These are phyloP conservation scores for Archaeoteleia sp. DNA, from an alignment of 2,888 invertebrate genomes.

Conservation along the genomic window DNA sequence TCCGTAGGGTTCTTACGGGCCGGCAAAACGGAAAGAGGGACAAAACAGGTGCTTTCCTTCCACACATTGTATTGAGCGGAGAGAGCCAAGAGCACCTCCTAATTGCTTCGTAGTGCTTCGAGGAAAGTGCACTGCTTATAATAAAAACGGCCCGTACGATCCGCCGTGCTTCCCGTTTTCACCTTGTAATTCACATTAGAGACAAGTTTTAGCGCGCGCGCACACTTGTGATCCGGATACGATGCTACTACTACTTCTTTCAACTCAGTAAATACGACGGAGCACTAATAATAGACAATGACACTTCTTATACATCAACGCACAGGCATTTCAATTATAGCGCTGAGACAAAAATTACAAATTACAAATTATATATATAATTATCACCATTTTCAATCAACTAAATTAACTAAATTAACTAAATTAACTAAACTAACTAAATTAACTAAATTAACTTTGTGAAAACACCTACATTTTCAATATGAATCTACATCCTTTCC, in stretches of 20 bases:
- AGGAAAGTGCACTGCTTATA: slow-evolving; percentile 4
- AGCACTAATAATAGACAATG: too few species aligned
- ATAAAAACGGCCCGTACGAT: slow-evolving; percentile 26
- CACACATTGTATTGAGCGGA: neutral
- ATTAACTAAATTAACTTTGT: too few species aligned
- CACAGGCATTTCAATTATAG: too few species aligned
- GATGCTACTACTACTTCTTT: slow-evolving; percentile 9
- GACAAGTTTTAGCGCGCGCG: slow-evolving; percentile 14
- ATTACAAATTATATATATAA: too few species aligned
- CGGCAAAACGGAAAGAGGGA: slow-evolving; percentile 7
- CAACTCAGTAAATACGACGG: too few species aligned
- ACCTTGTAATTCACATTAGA: slow-evolving; percentile 22
- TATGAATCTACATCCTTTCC: too few species aligned
- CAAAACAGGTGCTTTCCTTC: slow-evolving; percentile 36
- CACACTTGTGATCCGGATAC: slow-evolving; percentile 24
- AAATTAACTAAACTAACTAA: too few species aligned
- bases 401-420: too few species aligned
- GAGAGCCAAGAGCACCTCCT: neutral
- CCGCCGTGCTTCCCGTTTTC: slow-evolving; percentile 11
- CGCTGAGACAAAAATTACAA: too few species aligned
- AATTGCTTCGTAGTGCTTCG: slow-evolving; percentile 18
- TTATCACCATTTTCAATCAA: too few species aligned
- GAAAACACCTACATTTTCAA: too few species aligned
- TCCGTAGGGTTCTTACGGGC: neutral
- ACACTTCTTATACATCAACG: too few species aligned